Evolutionary conservation across 2,888 invertebrate genomes (phyloP), one percentile per base, ranked within the genome.

Genomic region (Ophion ventricosus): DNA sequence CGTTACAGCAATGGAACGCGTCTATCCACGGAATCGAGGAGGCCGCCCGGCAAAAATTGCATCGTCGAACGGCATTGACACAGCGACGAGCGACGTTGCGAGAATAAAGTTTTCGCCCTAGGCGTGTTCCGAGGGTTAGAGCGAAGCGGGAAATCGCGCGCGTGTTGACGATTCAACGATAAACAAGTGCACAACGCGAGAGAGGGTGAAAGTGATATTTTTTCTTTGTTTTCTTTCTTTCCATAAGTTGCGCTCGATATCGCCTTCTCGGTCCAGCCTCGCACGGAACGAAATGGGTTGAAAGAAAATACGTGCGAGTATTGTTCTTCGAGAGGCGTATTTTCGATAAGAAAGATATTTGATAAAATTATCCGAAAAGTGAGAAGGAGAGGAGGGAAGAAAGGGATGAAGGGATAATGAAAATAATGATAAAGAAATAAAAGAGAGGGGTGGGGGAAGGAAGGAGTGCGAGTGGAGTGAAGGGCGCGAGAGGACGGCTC

Each of bases 1-100:
- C 87, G 85, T 90, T 92, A 87, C 92, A 92, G 92, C 91, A 88
- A 92, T 91, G 92, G 91, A 88, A 88, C 89, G 88, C 87, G 87
- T 82, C 88, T 88, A 87, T 88, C 85, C 85, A 70, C 87, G 82
- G 84, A 87, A 69, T 84, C 82, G 86, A 77, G 77, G 84, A 76
- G 79, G 85, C 85, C 88, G 87, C 77, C 87, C 85, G 87, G 85
- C 86, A 85, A 88, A 87, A 89, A 86, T 87, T 80, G 20, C 76
- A 70, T 69, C 74, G 61, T 40, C 72, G 72, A 78, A 43, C 63
- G 57, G 26, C 23, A 76, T 35, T 70, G 69, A 43, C 35, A 59
- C 64, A 25, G 43, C 72, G 26, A 79, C 74, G 26, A 81, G 40
- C 87, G 86, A 87, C 76, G 86, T 87, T 70, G 86, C 87, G 70